Base-by-base conservation (phyloP, 2,113 vertebrate genomes). In the Plecotus auritus region DNA sequence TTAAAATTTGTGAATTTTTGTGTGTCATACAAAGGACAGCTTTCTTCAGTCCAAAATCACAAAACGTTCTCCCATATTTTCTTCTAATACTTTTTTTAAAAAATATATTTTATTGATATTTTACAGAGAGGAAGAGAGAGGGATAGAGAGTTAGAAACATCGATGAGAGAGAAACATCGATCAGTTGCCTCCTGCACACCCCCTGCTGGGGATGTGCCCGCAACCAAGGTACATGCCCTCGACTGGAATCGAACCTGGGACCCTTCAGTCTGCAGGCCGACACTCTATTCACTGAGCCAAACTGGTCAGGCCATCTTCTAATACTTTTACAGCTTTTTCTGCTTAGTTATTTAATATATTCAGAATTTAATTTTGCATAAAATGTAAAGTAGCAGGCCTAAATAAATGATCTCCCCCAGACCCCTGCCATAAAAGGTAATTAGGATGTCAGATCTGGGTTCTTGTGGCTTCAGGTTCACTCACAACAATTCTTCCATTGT, bases 41-140 rank as follows among this genome's bases (percentile, higher is more conserved):
- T 80, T 87, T 83, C 17, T 37, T 84, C 14, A 47, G 70, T 28
- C 45, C 56, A 88, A 88, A 77, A 83, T 32, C 64, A 45, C 30
- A 91, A 77, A 88, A 84, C 7, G 64, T 88, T 88, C 51, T 87
- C 30, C 20, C n/a, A 90, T 91, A 70, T 49, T 87, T 93, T 49
- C 74, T 91, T 59, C 26, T 59, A 26, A 59, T 26, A 59, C 56
- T 51, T 93, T 61, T 51, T 93, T 61, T 32, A 93, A 40, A 40
- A 40, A 40, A 40, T 40, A 40, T 40, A 40, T 40, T 4, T 40
- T 40, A 40, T 40, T 40, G 37, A 40, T 40, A 4, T 40, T 40
- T 40, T 40, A 40, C 37, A 40, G 37, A 40, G 37, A 40, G 37
- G 37, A 40, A 40, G 37, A 40, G 37, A 40, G 37, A 40, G 37